phyloP scores from a whole-genome alignment of 2,113 vertebrate species.

The Bambusicola thoracicus region DNA sequence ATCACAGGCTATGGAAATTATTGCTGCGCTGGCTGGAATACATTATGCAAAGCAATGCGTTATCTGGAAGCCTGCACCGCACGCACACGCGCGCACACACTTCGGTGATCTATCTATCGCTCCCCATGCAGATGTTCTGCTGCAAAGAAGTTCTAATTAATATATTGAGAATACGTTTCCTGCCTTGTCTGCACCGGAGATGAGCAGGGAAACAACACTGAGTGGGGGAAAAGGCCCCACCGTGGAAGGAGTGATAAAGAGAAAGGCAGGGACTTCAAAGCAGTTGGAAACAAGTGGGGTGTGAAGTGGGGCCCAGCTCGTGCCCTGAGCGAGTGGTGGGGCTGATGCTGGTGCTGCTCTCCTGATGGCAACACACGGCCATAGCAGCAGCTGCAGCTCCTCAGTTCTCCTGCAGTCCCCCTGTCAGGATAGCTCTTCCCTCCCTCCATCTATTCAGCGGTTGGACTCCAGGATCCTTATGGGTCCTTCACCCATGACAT shows the following conservation, averaged over 20 bases:
- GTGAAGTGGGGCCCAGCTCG: background rate
- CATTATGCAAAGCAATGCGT: constrained; percentile 73
- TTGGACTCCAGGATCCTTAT: too few species aligned
- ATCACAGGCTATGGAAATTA: constrained; percentile 62
- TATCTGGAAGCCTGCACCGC: constrained; percentile 58
- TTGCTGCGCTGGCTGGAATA: constrained; percentile 65
- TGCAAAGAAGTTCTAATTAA: constrained; percentile 73
- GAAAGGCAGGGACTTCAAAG: background rate
- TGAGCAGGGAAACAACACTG: constrained; percentile 13
- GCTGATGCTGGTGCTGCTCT: background rate
- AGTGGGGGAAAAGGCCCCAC: constrained; percentile 37
- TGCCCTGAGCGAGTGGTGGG: background rate
- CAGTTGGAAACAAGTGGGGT: background rate
- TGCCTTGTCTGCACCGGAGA: constrained; percentile 53
- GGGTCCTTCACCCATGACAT: background rate
- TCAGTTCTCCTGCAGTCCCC: background rate
- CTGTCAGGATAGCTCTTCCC: background rate
- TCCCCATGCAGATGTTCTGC: constrained; percentile 72
- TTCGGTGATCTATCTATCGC: constrained; percentile 64
- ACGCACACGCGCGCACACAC: background rate
- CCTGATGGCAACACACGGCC: fast-evolving
- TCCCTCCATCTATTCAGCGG: background rate
- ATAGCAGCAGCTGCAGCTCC: background rate
- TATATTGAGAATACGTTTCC: constrained; percentile 67
- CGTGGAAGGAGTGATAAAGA: background rate